These are phyloP conservation scores for Sycobia sp. DNA, from an alignment of 1,140 invertebrate genomes.

Conservation along the genomic window DNA sequence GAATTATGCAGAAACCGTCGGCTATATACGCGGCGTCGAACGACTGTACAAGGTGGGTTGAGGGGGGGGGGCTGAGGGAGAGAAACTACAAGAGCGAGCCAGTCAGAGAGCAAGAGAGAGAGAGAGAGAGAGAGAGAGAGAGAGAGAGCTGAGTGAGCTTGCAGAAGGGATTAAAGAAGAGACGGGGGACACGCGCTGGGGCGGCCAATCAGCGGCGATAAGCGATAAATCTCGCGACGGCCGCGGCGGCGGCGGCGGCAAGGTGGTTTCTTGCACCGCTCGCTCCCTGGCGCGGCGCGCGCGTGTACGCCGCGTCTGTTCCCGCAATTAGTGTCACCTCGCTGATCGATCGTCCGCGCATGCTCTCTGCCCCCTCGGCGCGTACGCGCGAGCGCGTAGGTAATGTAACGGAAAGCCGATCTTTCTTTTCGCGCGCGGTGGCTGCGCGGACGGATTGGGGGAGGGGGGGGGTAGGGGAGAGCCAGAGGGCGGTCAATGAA, in stretches of 20 bases:
- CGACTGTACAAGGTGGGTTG: background rate
- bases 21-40: background rate
- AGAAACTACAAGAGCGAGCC: background rate
- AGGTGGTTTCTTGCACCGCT: slow-evolving; percentile 41
- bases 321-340: slow-evolving; percentile 53
- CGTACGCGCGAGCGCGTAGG: too few relatives aligned
- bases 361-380: too few relatives aligned
- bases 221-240: slow-evolving; percentile 52
- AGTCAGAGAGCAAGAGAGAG: too few relatives aligned
- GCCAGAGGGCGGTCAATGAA: slow-evolving; percentile 13
- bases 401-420: slow-evolving; percentile 23
- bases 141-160: background rate
- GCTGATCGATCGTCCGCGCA: slow-evolving; percentile 55
- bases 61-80: background rate
- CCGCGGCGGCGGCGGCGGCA: too few relatives aligned
- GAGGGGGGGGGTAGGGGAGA: too few relatives aligned
- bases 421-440: slow-evolving; percentile 12
- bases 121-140: background rate
- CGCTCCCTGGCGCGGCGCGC: slow-evolving; percentile 31
- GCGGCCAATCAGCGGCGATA: slow-evolving; percentile 51
- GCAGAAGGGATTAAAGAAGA: background rate
- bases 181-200: background rate
- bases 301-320: slow-evolving; percentile 51
- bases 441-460: too few relatives aligned
- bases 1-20: too few relatives aligned